These are phyloP conservation scores for Psephotus haematonotus DNA, from an alignment of 2,113 vertebrate genomes.

Conservation along the genomic window DNA sequence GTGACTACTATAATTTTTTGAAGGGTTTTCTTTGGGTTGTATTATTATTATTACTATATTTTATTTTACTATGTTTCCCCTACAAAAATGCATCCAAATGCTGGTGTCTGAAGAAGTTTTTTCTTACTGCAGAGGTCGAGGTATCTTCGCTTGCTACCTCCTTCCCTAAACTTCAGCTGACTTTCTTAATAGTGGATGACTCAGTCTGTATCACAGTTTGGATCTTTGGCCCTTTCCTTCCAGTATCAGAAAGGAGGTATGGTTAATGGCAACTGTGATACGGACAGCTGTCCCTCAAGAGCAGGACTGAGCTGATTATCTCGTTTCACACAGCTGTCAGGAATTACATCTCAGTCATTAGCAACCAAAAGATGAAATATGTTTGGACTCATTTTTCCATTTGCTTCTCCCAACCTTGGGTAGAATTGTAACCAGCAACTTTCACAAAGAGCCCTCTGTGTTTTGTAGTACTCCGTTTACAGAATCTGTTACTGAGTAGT, in stretches of 20 bases:
- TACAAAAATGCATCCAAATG: not conserved
- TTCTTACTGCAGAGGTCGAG: not conserved
- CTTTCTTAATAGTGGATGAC: not conserved
- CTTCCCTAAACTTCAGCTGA: not conserved
- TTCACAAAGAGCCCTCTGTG: not conserved
- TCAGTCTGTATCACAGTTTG: not conserved
- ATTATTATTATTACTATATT: not conserved
- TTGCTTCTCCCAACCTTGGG: not conserved
- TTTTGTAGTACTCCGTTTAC: not conserved
- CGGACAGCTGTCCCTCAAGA: constrained; percentile 30
- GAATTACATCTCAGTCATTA: not conserved
- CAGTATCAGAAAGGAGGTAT: not conserved
- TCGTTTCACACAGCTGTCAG: constrained; percentile 39
- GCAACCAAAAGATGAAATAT: not conserved
- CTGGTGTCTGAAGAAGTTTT: not conserved
- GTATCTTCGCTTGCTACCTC: not conserved
- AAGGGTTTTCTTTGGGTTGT: not conserved
- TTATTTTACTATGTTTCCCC: not conserved
- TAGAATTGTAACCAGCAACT: not conserved
- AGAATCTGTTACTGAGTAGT: not conserved
- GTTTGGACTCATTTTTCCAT: not conserved
- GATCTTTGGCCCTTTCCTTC: not conserved
- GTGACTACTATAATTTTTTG: not conserved
- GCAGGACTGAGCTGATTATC: not conserved
- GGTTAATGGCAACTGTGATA: not conserved